Conservation (phyloP, 2,888 invertebrate genomes). For the Isoperla grammatica region DNA sequence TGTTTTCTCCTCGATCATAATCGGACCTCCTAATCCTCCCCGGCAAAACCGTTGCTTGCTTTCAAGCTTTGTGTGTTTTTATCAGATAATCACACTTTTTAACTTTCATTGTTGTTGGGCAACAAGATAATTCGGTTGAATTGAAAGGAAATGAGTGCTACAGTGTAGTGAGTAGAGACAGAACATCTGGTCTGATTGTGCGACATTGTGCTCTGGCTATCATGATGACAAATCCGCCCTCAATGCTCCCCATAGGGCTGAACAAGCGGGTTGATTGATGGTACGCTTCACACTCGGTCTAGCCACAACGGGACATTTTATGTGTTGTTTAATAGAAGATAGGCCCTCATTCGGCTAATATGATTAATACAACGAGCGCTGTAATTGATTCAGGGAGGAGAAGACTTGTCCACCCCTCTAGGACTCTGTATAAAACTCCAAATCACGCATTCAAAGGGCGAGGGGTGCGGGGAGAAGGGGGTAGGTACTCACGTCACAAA, state of each 20-base stretch:
- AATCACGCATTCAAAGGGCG: too few species aligned
- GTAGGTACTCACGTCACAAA: conserved; percentile 8
- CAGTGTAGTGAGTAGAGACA: neutral
- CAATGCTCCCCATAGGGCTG: neutral
- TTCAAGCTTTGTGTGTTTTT: conserved; percentile 9
- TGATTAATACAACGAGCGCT: conserved; percentile 11
- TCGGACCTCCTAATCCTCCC: conserved; percentile 8
- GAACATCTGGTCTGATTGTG: conserved; percentile 16
- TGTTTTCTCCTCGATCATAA: conserved; percentile 14
- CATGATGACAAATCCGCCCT: conserved; percentile 14
- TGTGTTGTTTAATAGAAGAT: conserved; percentile 1
- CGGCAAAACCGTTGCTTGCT: neutral
- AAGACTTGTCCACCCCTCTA: neutral
- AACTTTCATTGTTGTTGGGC: conserved; percentile 13
- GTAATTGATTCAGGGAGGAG: conserved; percentile 10
- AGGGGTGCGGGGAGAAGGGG: too few species aligned
- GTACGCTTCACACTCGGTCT: conserved; percentile 8
- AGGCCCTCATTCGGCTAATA: neutral
- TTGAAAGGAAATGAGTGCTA: conserved; percentile 17
- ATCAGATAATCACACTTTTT: conserved; percentile 13
- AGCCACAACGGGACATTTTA: neutral
- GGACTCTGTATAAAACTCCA: too few species aligned
- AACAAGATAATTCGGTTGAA: conserved; percentile 13
- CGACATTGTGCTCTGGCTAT: neutral
- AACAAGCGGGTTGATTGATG: neutral